Percentiles rank a stretch among this genome's conserved stretches.
Conservation (phyloP, 2,888 invertebrate species). For the Cephus pygmeus region DNA sequence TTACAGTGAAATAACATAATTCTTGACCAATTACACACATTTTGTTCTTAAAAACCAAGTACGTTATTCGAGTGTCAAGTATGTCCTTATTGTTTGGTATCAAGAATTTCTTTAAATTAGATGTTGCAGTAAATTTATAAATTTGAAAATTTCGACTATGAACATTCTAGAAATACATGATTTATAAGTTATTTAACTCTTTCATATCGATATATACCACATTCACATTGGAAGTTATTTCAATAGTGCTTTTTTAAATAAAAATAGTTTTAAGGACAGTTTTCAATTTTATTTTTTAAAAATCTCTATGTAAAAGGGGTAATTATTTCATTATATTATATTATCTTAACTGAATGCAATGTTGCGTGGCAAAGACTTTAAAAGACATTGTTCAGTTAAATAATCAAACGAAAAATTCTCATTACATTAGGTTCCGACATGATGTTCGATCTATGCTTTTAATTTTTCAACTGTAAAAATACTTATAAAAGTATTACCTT, state of each 20-base stretch:
- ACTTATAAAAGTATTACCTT: slow-evolving; percentile 66
- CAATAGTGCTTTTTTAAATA: too few relatives aligned
- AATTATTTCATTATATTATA: too few relatives aligned
- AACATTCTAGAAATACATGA: neutral
- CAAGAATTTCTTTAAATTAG: neutral
- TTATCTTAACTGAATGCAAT: neutral
- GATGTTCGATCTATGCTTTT: neutral
- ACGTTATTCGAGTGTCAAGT: too few relatives aligned
- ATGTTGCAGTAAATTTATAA: neutral
- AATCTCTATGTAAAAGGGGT: too few relatives aligned
- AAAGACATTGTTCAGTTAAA: neutral
- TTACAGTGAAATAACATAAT: too few relatives aligned
- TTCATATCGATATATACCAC: neutral
- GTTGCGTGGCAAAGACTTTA: neutral
- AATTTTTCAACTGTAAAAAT: neutral
- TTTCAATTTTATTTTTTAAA: too few relatives aligned
- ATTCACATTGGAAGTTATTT: too few relatives aligned
- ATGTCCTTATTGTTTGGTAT: neutral
- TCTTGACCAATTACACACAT: too few relatives aligned
- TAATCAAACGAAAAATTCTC: neutral
- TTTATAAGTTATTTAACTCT: neutral
- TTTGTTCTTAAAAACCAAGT: neutral
- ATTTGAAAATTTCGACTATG: neutral
- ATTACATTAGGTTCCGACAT: neutral
- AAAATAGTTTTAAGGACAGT: too few relatives aligned